These are phyloP conservation scores for Mastigias papua DNA, from an alignment of 30 jellyfish, hydroid and myxozoan species.

Conservation along the genomic window DNA sequence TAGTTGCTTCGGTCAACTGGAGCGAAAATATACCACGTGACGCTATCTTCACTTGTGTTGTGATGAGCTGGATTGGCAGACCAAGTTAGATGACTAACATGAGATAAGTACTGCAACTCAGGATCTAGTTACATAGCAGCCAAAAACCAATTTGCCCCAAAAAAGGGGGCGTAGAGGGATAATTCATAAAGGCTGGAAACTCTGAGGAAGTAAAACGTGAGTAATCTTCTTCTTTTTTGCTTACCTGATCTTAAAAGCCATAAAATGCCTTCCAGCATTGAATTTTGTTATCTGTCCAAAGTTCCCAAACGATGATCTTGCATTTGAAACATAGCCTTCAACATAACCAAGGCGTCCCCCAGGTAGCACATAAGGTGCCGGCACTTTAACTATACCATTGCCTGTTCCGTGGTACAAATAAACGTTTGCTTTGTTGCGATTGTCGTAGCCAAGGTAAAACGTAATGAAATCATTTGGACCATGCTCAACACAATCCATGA, in stretches of 20 bases:
- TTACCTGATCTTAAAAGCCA: conserved; percentile 56
- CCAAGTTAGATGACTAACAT: no score
- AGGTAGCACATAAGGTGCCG: conserved; percentile 44
- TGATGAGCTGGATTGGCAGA: no score
- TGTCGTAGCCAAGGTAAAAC: conserved; percentile 72
- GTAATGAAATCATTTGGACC: background rate
- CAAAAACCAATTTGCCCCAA: no score
- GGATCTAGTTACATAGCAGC: no score
- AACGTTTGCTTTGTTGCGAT: conserved; percentile 36
- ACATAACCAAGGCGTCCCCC: conserved; percentile 73
- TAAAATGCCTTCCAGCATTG: conserved; percentile 46
- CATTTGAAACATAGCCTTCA: conserved; percentile 11
- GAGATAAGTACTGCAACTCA: no score
- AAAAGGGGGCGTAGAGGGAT: no score
- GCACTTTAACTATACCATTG: conserved; percentile 47
- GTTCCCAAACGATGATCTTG: conserved; percentile 13
- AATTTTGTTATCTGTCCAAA: conserved; percentile 62
- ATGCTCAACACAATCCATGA: conserved; percentile 12
- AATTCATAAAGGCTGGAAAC: background rate
- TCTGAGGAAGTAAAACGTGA: background rate
- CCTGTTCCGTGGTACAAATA: conserved; percentile 19
- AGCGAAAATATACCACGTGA: no score
- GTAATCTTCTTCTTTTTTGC: no score
- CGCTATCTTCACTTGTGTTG: no score
- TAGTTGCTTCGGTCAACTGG: no score